Percentiles rank a stretch among this genome's conserved stretches.
phyloP scores from a whole-genome alignment of 2,113 vertebrate species.

The Phyllostomus hastatus region DNA sequence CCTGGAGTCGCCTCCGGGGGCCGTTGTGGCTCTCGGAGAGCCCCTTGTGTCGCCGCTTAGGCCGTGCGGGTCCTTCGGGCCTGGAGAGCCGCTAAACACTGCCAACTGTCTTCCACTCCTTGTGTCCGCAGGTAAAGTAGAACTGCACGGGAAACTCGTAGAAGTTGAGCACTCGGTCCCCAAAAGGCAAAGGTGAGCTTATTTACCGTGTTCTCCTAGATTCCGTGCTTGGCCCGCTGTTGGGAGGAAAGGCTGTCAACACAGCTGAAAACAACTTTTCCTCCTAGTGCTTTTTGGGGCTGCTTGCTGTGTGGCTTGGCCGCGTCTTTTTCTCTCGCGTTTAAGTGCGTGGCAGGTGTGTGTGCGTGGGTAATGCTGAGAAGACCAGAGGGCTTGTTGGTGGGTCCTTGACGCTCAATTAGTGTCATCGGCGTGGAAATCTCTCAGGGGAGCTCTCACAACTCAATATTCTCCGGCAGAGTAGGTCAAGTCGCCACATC shows the following conservation, averaged over 20 bases:
- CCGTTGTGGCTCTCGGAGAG: neutral
- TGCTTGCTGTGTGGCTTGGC: neutral
- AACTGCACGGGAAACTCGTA: slow-evolving; percentile 96
- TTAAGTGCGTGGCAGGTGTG: slow-evolving; percentile 25
- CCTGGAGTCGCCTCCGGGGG: neutral
- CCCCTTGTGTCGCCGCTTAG: neutral
- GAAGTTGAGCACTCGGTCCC: slow-evolving; percentile 98
- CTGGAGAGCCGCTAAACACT: neutral
- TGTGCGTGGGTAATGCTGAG: neutral
- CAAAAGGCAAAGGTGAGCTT: slow-evolving; percentile 95
- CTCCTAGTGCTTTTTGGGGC: neutral
- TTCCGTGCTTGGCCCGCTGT: neutral
- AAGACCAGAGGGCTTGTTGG: neutral
- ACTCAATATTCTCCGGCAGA: neutral
- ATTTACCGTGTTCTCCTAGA: neutral
- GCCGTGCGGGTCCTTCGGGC: neutral
- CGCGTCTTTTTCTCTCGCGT: neutral
- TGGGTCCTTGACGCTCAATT: neutral
- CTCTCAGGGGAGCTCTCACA: neutral
- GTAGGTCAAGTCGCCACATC: neutral
- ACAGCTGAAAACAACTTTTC: neutral
- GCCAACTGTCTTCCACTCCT: neutral
- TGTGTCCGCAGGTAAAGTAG: slow-evolving; percentile 92
- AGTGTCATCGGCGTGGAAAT: neutral
- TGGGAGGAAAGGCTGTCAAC: neutral